Base-by-base conservation (phyloP, 30 jellyfish, hydroid and myxozoan species). In the Chironex yamaguchii region DNA sequence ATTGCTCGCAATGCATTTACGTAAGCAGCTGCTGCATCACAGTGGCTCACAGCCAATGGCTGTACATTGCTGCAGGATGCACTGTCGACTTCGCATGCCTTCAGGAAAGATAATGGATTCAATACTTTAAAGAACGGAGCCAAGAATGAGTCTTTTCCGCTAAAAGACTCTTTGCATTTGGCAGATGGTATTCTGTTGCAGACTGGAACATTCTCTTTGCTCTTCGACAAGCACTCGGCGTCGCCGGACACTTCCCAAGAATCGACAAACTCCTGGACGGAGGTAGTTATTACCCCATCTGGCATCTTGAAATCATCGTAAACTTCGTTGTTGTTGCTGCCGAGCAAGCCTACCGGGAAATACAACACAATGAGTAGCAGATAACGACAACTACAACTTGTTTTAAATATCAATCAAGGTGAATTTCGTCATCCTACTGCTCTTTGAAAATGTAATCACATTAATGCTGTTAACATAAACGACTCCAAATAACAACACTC, bases 261-360 rank as follows among this genome's bases (percentile, higher is more conserved):
- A 86, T 89, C 85, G 26, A 79, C 90, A 62, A 94, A 89, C 52
- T 94, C 88, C 31, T 82, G 23, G n/a, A 90, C 93, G 20, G 91
- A 76, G 52, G 64, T 76, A 22, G 97, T 82, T 81, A 94, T 89
- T 17, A 52, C 78, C 86, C 96, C 96, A 83, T 63, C 67, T 24
- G 99, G 97, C 24, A 79, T 68, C 48, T 70, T 94, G 86, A 86
- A 77, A 48, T 94, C 99, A 52, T 94, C 99, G 84, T 67, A 94
- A 0, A 54, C 29, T 35, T 94, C 99, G 86, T 89, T 77, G 93
- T 94, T 94, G 96, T 84, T 81, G 25, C 97, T 94, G 76, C 99
- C 99, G 35, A 94, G 95, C 27, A 94, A 64, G 1, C 99, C 99
- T 94, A n/a, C n/a, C n/a, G n/a, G n/a, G n/a, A n/a, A n/a, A n/a